These are phyloP conservation scores for Cuniculus paca DNA, from an alignment of 2,797 vertebrate species.

Conservation along the genomic window DNA sequence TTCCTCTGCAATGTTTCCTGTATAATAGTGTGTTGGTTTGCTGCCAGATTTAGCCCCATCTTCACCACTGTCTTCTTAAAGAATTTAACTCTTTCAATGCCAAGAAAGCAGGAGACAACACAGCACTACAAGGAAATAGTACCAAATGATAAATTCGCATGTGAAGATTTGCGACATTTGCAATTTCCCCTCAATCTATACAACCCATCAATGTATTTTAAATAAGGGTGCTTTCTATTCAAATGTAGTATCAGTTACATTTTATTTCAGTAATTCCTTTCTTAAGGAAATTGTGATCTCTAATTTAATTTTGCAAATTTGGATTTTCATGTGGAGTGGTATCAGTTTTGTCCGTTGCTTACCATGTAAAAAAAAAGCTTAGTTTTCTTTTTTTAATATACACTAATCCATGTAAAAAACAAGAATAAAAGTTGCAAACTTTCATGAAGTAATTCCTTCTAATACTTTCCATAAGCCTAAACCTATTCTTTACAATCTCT, in stretches of 20 bases:
- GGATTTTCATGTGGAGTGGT: background rate
- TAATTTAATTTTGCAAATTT: slow-evolving; percentile 13
- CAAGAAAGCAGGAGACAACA: background rate
- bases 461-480: background rate
- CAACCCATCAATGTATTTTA: background rate
- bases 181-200: background rate
- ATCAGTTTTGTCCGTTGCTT: background rate
- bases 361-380: background rate
- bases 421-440: background rate
- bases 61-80: background rate
- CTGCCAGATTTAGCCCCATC: background rate
- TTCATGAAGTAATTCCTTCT: background rate
- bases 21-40: background rate
- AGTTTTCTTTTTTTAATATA: background rate
- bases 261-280: background rate
- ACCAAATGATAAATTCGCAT: background rate
- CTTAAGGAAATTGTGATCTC: background rate
- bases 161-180: background rate
- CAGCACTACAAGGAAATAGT: background rate
- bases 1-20: background rate
- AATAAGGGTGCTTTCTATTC: background rate
- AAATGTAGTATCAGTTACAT: background rate
- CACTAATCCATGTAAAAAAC: background rate
- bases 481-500: background rate
- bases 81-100: background rate